Conservation (phyloP, 2,113 vertebrate genomes). For the Nyctereutes procyonoides region DNA sequence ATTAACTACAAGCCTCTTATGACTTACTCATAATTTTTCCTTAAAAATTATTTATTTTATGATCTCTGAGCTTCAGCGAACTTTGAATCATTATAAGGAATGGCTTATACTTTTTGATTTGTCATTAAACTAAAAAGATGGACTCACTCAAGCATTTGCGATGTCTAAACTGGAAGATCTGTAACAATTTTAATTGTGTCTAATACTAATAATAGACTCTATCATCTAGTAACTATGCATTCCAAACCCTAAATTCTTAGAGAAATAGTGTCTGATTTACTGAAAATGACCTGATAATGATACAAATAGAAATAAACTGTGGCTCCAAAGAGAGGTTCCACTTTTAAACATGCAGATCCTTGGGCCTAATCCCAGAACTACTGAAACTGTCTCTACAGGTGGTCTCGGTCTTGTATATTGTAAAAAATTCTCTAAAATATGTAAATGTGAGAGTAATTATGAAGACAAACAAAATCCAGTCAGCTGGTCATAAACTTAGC, state of each 20-base stretch:
- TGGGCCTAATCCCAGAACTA: background rate
- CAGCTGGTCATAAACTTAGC: background rate
- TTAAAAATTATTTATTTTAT: slow-evolving; percentile 48
- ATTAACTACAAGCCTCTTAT: background rate
- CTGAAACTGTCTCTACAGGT: background rate
- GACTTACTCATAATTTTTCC: background rate
- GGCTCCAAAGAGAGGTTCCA: background rate
- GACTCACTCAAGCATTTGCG: background rate
- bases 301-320: background rate
- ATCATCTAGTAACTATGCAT: background rate
- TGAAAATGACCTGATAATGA: background rate
- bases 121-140: slow-evolving; percentile 26
- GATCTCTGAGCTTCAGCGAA: background rate
- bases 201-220: background rate
- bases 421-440: background rate
- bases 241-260: background rate
- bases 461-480: background rate
- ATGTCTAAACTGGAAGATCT: background rate
- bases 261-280: background rate
- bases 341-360: background rate
- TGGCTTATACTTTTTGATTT: background rate
- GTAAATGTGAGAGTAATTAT: background rate
- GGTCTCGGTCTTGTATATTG: background rate
- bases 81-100: background rate
- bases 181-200: background rate